Conservation (phyloP, 2,888 invertebrate species). For the Hypercompe scribonia region DNA sequence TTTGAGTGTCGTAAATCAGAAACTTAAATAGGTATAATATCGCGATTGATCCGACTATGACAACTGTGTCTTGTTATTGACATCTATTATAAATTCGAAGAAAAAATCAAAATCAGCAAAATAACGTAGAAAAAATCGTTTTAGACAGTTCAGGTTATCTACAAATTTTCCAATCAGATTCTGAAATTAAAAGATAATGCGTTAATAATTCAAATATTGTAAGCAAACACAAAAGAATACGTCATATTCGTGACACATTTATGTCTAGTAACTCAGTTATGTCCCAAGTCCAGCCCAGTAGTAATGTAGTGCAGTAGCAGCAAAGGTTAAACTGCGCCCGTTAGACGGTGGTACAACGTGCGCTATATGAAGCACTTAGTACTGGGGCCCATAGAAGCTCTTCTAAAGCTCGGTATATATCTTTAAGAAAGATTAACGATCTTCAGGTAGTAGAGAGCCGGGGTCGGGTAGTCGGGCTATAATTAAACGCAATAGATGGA, state of each 20-base stretch:
- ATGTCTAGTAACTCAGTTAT: not conserved
- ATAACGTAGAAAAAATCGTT: too few relatives aligned
- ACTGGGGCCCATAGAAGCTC: slow-evolving; percentile 68
- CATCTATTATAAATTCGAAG: too few relatives aligned
- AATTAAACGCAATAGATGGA: slow-evolving; percentile 86
- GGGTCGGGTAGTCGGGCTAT: slow-evolving; percentile 78
- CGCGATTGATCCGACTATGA: not conserved
- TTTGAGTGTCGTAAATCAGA: not conserved
- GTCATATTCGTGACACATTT: not conserved
- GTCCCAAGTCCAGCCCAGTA: slow-evolving; percentile 50
- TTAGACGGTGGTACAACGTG: slow-evolving; percentile 56
- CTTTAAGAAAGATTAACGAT: slow-evolving; percentile 87
- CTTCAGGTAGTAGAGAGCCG: slow-evolving; percentile 77
- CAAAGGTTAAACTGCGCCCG: slow-evolving; percentile 62
- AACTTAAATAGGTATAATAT: not conserved
- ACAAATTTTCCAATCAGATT: too few relatives aligned
- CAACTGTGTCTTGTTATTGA: too few relatives aligned
- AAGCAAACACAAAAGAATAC: not conserved
- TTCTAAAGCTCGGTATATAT: slow-evolving; percentile 78
- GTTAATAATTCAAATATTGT: too few relatives aligned
- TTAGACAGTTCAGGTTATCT: too few relatives aligned
- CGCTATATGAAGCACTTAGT: slow-evolving; percentile 79
- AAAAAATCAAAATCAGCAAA: too few relatives aligned
- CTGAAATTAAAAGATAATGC: too few relatives aligned
- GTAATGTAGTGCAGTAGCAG: slow-evolving; percentile 50